Conservation (phyloP, 2,888 invertebrate genomes). For the Oasisia sp. region DNA sequence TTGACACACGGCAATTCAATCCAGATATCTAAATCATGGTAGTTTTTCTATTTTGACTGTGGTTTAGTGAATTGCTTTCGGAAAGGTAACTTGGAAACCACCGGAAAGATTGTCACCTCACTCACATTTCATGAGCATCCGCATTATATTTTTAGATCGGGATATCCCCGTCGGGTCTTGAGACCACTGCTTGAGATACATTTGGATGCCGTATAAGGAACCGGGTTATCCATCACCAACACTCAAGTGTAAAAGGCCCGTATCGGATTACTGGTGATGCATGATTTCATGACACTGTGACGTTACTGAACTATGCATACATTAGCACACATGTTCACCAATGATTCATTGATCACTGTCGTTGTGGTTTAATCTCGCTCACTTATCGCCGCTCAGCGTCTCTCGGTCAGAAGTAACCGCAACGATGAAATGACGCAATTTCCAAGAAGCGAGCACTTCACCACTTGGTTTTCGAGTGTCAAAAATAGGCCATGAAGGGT, state of each 20-base stretch:
- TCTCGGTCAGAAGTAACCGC: neutral
- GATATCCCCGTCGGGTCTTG: neutral
- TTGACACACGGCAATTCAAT: neutral
- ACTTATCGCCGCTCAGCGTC: neutral
- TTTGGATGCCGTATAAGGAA: neutral
- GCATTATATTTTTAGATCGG: neutral
- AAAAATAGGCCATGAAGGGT: neutral
- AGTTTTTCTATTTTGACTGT: neutral
- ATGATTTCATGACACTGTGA: neutral
- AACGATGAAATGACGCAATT: neutral
- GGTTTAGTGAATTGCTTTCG: neutral
- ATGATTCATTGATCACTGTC: neutral
- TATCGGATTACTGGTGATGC: neutral
- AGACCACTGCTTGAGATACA: neutral
- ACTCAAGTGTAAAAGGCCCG: neutral
- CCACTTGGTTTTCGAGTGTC: neutral
- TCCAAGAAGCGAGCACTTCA: neutral
- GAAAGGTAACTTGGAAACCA: neutral
- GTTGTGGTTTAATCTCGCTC: neutral
- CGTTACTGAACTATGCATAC: neutral
- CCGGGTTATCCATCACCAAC: neutral
- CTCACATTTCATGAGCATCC: neutral
- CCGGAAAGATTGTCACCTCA: neutral
- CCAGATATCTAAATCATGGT: neutral
- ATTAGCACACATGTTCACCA: neutral